phyloP scores from a whole-genome alignment of 23 tunicate genomes.

The Clavelina lepadiformis region DNA sequence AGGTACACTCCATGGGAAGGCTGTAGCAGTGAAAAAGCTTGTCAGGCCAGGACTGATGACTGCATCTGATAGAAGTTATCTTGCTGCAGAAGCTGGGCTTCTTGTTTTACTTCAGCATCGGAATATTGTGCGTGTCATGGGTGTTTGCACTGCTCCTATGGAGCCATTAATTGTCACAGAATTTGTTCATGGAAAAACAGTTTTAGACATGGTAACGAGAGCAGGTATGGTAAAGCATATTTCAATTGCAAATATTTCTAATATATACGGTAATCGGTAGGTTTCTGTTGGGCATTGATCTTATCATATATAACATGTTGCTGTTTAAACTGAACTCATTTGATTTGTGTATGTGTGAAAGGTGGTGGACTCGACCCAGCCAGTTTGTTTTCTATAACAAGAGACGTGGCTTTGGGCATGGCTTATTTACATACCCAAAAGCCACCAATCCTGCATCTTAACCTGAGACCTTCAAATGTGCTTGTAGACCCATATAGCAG shows the following conservation, averaged over 20 bases:
- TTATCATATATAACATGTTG: slow-evolving; percentile 1
- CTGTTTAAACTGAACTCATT: background rate
- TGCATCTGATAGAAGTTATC: slow-evolving; percentile 66
- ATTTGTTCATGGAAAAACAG: slow-evolving; percentile 61
- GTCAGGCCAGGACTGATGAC: slow-evolving; percentile 45
- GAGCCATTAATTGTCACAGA: slow-evolving; percentile 71
- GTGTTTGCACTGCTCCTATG: slow-evolving; percentile 59
- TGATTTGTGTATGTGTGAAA: background rate
- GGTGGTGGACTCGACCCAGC: slow-evolving; percentile 37
- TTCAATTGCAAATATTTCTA: background rate
- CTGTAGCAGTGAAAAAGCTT: slow-evolving; percentile 77
- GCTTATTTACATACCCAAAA: slow-evolving; percentile 81
- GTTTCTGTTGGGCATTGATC: background rate
- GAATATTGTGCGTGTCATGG: slow-evolving; percentile 55
- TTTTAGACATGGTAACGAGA: slow-evolving; percentile 17
- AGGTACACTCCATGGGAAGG: slow-evolving; percentile 46
- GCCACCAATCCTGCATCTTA: slow-evolving; percentile 91
- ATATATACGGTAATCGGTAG: too few relatives aligned
- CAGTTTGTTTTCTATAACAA: slow-evolving; percentile 32
- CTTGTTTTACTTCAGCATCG: slow-evolving; percentile 49
- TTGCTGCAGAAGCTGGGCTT: slow-evolving; percentile 75
- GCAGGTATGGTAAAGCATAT: slow-evolving; percentile 6
- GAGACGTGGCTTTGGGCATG: slow-evolving; percentile 58
- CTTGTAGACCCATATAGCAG: slow-evolving; percentile 40
- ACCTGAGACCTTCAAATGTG: slow-evolving; percentile 73